Evolutionary conservation across 2,797 vertebrate genomes (phyloP), one percentile per base, ranked within the genome.

Genomic region (Malurus leucopterus): DNA sequence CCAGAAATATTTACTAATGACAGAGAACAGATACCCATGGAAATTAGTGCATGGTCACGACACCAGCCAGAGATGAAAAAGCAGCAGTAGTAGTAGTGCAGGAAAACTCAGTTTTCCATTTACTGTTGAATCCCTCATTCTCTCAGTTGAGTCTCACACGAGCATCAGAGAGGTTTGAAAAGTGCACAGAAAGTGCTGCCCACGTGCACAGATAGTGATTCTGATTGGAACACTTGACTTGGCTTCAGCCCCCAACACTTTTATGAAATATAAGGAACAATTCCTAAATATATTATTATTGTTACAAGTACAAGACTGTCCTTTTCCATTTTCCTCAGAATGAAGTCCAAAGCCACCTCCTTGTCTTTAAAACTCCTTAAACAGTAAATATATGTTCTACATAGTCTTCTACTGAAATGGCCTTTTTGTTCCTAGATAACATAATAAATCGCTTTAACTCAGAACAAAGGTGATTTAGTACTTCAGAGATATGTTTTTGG

Each of bases 1-100:
- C 36, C 65, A 91, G 57, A 85, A 91, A 72, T 30, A 72, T 17
- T 64, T 61, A 24, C n/a, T 90, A 91, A 91, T 92, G 50, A 71
- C 24, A 93, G 88, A 79, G 78, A 67, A 58, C 13, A 84, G 47
- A 76, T 70, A 91, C 7, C 49, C 71, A 29, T 1, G 7, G 85
- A 92, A 91, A 86, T 91, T 64, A 91, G 71, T 53, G 44, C 46
- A 74, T 38, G 70, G 15, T 89, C 73, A 50, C 49, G 54, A 83
- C 67, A 91, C 22, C 68, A 81, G 69, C 38, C 67, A 90, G 63
- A 72, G 86, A 74, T 73, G 38, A 44, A 55, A 78, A 86, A 73
- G 32, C 9, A 70, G 51, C 7, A 89, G 53, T 20, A 53, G 34
- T 18, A 55, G n/a, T 17, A 46, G 41, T 15, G 38, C 23, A 82